These are phyloP conservation scores for Melanostoma mellinum DNA, from an alignment of 2,888 invertebrate genomes.

Conservation along the genomic window DNA sequence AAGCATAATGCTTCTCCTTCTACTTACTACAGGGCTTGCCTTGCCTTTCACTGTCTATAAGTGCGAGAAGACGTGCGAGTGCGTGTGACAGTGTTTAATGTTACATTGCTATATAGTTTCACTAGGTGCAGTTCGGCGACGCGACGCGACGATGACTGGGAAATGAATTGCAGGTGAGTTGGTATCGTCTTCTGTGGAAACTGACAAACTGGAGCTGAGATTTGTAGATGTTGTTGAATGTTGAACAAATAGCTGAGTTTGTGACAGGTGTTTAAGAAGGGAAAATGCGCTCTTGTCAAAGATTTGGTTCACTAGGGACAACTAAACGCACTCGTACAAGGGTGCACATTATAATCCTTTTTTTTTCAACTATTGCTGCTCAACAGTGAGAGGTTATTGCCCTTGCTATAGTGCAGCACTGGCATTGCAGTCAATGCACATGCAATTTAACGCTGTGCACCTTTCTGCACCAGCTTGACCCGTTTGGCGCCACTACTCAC, in stretches of 20 bases:
- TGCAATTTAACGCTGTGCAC: slow-evolving; percentile 3
- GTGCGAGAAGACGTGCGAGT: slow-evolving; percentile 5
- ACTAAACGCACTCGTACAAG: too few species aligned
- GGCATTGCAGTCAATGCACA: slow-evolving; percentile 17
- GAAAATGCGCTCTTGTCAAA: background rate
- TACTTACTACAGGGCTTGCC: slow-evolving; percentile 30
- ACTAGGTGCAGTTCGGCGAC: slow-evolving; percentile 44
- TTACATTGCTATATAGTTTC: slow-evolving; percentile 49
- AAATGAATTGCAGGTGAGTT: slow-evolving; percentile 54
- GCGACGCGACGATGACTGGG: slow-evolving; percentile 33
- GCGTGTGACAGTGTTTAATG: slow-evolving; percentile 39
- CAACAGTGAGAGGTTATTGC: background rate
- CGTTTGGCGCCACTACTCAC: slow-evolving; percentile 39
- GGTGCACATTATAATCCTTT: too few species aligned
- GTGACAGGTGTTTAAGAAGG: background rate
- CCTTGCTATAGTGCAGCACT: slow-evolving; percentile 12
- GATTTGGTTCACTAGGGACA: too few species aligned
- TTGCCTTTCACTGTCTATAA: background rate
- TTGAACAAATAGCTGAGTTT: slow-evolving; percentile 50
- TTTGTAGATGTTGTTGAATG: slow-evolving; percentile 57
- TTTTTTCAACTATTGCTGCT: too few species aligned
- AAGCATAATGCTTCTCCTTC: slow-evolving; percentile 17
- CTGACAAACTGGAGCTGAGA: slow-evolving; percentile 59
- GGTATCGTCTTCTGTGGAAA: slow-evolving; percentile 33
- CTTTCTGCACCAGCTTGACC: slow-evolving; percentile 29